These are phyloP conservation scores for Cryptoblepharus egeriae DNA, from an alignment of 2,797 vertebrate genomes.

Conservation along the genomic window DNA sequence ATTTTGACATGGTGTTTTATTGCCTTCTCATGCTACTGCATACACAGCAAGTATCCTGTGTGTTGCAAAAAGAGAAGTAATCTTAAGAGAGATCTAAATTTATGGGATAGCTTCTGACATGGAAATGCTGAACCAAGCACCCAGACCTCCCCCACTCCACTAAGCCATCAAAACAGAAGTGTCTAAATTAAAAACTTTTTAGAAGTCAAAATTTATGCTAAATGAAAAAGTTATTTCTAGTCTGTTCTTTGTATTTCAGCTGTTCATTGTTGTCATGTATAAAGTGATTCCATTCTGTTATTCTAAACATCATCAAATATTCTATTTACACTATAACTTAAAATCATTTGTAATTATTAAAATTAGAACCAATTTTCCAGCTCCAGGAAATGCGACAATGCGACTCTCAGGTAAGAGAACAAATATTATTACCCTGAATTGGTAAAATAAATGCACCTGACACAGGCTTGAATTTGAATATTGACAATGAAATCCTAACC, in stretches of 20 bases:
- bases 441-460: too few relatives aligned
- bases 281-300: background rate
- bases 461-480: too few relatives aligned
- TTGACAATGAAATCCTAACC: too few relatives aligned
- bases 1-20: slow-evolving; percentile 47
- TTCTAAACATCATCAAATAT: background rate
- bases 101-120: background rate
- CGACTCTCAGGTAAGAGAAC: too few relatives aligned
- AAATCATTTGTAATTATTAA: background rate
- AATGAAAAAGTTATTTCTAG: too few relatives aligned
- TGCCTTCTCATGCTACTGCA: slow-evolving; percentile 34
- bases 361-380: too few relatives aligned
- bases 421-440: too few relatives aligned
- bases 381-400: too few relatives aligned
- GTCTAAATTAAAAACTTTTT: background rate
- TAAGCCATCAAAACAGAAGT: slow-evolving; percentile 4
- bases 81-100: slow-evolving; percentile 44
- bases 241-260: too few relatives aligned
- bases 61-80: slow-evolving; percentile 22
- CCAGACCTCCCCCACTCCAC: background rate
- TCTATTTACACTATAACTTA: background rate
- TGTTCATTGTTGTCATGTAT: background rate
- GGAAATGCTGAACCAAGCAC: slow-evolving; percentile 28
- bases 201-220: background rate
- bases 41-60: slow-evolving; percentile 8